Percentiles rank a stretch among this genome's conserved stretches.
These are phyloP conservation scores for Parapsyche elsis DNA, from an alignment of 1,140 invertebrate species.

Conservation along the genomic window DNA sequence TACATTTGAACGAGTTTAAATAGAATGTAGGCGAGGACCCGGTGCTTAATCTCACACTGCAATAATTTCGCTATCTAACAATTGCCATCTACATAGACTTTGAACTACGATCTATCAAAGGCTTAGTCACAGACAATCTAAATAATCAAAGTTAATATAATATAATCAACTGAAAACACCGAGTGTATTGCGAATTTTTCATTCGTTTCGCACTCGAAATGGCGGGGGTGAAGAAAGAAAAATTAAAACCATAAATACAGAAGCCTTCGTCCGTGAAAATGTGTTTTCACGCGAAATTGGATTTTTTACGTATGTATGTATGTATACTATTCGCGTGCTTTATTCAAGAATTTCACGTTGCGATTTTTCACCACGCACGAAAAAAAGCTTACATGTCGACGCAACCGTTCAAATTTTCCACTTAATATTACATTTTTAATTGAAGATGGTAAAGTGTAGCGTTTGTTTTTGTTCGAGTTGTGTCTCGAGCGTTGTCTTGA, in stretches of 20 bases:
- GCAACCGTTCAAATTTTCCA: neutral
- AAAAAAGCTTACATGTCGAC: neutral
- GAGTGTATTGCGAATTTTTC: conserved; percentile 27
- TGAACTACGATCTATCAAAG: neutral
- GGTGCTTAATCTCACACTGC: neutral
- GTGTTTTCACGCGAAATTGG: conserved; percentile 28
- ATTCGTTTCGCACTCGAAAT: conserved; percentile 13
- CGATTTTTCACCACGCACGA: conserved; percentile 6
- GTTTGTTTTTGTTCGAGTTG: neutral
- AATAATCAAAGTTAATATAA: neutral
- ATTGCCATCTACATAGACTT: conserved; percentile 3
- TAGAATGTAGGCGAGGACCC: conserved; percentile 6
- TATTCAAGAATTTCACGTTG: conserved; percentile 4
- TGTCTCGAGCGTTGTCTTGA: neutral
- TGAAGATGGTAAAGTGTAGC: neutral
- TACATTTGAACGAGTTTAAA: neutral
- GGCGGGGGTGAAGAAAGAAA: conserved; percentile 28
- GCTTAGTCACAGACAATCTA: neutral
- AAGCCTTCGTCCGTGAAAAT: conserved; percentile 29
- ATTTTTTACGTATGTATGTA: too few relatives aligned
- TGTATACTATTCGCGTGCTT: neutral
- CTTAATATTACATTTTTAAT: neutral
- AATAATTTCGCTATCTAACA: neutral
- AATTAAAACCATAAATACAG: conserved; percentile 40
- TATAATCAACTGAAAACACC: neutral